Evolutionary conservation across 2,888 invertebrate genomes (phyloP).

Genomic region (Pachycephus smyrnensis): DNA sequence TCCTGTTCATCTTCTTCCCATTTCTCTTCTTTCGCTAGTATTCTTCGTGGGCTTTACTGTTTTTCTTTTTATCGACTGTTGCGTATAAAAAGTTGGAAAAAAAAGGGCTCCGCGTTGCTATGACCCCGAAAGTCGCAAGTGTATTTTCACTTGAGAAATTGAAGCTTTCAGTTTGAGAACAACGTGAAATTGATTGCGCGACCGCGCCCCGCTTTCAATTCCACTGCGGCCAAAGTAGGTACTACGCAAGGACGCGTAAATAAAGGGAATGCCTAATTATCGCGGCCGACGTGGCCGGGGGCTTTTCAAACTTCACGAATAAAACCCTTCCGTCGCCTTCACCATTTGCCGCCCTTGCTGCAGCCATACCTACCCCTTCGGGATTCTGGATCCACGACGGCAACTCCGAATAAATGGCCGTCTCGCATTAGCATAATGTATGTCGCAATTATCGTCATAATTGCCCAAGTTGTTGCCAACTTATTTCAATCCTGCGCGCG

Average conservation of each 20-base stretch:
- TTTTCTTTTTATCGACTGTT: neutral
- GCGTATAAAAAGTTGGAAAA: neutral
- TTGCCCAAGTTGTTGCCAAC: constrained; percentile 61
- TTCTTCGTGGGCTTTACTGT: neutral
- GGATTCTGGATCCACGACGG: neutral
- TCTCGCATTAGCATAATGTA: constrained; percentile 60
- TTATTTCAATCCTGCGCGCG: constrained; percentile 47
- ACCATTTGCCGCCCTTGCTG: neutral
- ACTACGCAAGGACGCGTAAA: constrained; percentile 6
- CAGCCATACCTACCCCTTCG: neutral
- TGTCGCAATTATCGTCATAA: constrained; percentile 62
- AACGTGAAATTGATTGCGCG: neutral
- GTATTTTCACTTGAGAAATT: neutral
- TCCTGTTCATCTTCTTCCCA: too few relatives aligned
- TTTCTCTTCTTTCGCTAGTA: neutral
- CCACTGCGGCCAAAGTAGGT: neutral
- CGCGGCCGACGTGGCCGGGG: constrained; percentile 30
- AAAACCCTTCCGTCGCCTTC: constrained; percentile 37
- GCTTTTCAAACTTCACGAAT: constrained; percentile 49
- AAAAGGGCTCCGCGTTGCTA: neutral
- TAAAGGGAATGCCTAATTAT: constrained; percentile 37
- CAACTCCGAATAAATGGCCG: constrained; percentile 51
- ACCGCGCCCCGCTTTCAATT: neutral
- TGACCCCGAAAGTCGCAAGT: neutral
- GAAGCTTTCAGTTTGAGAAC: neutral